Percentiles rank a stretch among this genome's conserved stretches.
Conservation (phyloP, 92 coral and sea anemone genomes). For the Palythoa grandiflora region DNA sequence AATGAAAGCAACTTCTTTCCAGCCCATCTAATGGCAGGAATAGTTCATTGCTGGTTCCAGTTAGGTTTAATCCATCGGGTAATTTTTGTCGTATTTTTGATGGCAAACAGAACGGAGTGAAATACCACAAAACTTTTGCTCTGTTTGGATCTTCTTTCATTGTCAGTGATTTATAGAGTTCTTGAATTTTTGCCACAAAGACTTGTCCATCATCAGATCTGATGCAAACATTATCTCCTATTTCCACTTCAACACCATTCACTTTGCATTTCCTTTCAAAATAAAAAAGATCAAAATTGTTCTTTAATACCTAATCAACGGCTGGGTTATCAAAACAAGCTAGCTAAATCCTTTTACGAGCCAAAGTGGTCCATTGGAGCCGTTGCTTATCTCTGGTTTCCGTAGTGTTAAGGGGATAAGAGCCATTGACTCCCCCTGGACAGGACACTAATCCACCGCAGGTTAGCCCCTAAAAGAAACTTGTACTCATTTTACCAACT, state of each 20-base stretch:
- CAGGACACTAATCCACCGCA: no score
- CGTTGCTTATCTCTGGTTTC: no score
- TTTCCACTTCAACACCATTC: constrained; percentile 29
- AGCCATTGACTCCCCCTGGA: no score
- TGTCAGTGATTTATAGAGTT: constrained; percentile 66
- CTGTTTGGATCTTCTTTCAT: constrained; percentile 67
- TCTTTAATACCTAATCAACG: not conserved
- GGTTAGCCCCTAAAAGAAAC: no score
- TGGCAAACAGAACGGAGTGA: constrained; percentile 60
- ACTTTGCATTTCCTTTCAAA: constrained; percentile 68
- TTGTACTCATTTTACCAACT: no score
- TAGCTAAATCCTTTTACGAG: no score
- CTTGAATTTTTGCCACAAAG: constrained; percentile 68
- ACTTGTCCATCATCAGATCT: constrained; percentile 48
- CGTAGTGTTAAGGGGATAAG: no score
- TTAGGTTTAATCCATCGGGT: constrained; percentile 39
- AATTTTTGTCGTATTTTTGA: constrained; percentile 10
- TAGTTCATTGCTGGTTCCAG: constrained; percentile 59
- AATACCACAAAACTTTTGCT: constrained; percentile 85
- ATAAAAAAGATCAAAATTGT: not conserved
- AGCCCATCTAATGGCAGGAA: constrained; percentile 67
- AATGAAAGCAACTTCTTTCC: constrained; percentile 27
- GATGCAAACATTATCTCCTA: constrained; percentile 84
- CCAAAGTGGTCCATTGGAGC: no score
- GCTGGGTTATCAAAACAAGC: no score